A percentile compares a stretch with the other conserved stretches of the same genome.
Evolutionary conservation across 2,797 vertebrate genomes (phyloP).

Genomic region (Streptopelia turtur): DNA sequence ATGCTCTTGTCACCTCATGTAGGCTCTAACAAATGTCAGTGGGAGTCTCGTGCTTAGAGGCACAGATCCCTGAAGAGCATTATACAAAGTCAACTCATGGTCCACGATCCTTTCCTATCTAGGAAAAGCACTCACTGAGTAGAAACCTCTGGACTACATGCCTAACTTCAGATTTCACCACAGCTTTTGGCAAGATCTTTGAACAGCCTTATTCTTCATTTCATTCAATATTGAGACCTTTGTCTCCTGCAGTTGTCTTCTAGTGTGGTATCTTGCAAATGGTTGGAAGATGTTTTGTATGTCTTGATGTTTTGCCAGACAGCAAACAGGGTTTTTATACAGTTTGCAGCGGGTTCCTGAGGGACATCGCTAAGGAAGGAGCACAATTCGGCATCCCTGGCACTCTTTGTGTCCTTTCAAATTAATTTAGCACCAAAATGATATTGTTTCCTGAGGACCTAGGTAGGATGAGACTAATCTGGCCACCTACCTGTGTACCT

Average conservation of each 20-base stretch:
- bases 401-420: background rate
- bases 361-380: rapidly evolving
- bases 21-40: background rate
- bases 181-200: background rate
- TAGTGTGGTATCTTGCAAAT: background rate
- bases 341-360: background rate
- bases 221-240: background rate
- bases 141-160: background rate
- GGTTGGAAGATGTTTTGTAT: background rate
- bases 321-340: background rate
- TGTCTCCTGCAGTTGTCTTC: background rate
- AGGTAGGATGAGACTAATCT: background rate
- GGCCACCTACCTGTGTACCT: background rate
- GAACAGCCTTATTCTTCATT: background rate
- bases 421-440: background rate
- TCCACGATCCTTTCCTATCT: background rate
- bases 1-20: background rate
- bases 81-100: background rate
- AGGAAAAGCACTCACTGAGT: background rate
- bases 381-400: background rate
- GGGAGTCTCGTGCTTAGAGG: background rate
- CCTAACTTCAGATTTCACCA: background rate
- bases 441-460: background rate
- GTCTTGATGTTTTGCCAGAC: background rate
- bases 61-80: background rate